Percentiles rank a stretch among this genome's conserved stretches.
Evolutionary conservation across 2,888 invertebrate genomes (phyloP).

Genomic region (Nipponacmea schrenckii): DNA sequence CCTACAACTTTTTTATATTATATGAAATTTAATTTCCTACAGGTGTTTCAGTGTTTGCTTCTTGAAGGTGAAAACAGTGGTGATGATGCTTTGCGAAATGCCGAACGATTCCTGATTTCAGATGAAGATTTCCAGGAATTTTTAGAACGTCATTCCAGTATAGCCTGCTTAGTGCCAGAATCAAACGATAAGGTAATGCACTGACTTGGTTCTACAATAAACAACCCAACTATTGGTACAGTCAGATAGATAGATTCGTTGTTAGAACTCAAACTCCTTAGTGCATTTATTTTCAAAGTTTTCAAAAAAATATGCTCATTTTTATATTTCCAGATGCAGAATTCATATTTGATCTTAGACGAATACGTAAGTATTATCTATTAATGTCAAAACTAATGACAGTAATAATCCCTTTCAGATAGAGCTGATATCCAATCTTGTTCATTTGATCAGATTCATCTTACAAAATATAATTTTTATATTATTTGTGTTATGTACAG

Average conservation of each 20-base stretch:
- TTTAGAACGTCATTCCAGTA: conserved; percentile 67
- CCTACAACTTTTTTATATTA: too few species aligned
- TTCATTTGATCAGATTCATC: too few species aligned
- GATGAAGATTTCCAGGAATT: conserved; percentile 69
- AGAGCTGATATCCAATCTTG: too few species aligned
- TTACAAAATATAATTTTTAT: too few species aligned
- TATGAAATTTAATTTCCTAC: conserved; percentile 21
- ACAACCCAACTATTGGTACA: too few species aligned
- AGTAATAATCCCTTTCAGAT: too few species aligned
- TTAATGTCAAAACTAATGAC: not conserved
- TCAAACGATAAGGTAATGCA: conserved; percentile 63
- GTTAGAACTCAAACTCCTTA: too few species aligned
- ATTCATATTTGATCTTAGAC: conserved; percentile 71
- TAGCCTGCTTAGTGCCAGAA: conserved; percentile 70
- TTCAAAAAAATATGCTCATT: too few species aligned
- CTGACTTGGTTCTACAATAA: not conserved
- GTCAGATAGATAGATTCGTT: too few species aligned
- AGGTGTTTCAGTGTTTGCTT: conserved; percentile 71
- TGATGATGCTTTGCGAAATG: conserved; percentile 68
- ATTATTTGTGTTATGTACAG: too few species aligned
- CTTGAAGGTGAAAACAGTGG: conserved; percentile 72
- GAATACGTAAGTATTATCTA: conserved; percentile 62
- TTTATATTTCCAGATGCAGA: conserved; percentile 66
- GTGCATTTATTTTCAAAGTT: not conserved
- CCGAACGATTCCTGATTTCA: conserved; percentile 69